Conservation (phyloP, 2,113 vertebrate species). For the Petroica traversi region DNA sequence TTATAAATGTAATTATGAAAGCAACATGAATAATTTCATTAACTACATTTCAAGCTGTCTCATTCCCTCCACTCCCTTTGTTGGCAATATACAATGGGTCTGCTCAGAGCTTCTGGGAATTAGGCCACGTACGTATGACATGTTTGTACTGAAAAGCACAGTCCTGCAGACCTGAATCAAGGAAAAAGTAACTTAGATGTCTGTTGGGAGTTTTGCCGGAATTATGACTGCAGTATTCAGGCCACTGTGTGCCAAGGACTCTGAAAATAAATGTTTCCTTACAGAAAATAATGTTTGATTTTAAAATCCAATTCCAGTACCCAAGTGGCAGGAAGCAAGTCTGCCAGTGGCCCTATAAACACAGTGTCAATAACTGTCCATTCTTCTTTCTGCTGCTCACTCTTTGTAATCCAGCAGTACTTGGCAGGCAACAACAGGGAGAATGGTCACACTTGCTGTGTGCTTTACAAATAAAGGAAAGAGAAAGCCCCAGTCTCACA, state of each 20-base stretch:
- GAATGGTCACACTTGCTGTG: background rate
- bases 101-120: background rate
- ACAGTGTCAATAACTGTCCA: background rate
- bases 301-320: background rate
- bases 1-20: constrained; percentile 52
- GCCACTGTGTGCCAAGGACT: background rate
- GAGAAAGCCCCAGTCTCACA: background rate
- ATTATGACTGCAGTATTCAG: background rate
- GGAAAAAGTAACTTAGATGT: background rate
- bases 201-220: background rate
- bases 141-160: background rate
- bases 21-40: constrained; percentile 38
- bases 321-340: background rate
- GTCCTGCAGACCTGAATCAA: background rate
- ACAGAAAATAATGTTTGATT: background rate
- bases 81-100: background rate
- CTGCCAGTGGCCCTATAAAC: background rate
- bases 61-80: background rate
- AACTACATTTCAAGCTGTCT: constrained; percentile 24
- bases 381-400: background rate
- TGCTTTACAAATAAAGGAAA: background rate
- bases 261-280: background rate
- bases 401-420: background rate
- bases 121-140: background rate
- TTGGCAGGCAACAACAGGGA: background rate